Evolutionary conservation across 2,113 vertebrate genomes (phyloP), one percentile per base, ranked within the genome.

Genomic region (Planiliza haematocheilus): DNA sequence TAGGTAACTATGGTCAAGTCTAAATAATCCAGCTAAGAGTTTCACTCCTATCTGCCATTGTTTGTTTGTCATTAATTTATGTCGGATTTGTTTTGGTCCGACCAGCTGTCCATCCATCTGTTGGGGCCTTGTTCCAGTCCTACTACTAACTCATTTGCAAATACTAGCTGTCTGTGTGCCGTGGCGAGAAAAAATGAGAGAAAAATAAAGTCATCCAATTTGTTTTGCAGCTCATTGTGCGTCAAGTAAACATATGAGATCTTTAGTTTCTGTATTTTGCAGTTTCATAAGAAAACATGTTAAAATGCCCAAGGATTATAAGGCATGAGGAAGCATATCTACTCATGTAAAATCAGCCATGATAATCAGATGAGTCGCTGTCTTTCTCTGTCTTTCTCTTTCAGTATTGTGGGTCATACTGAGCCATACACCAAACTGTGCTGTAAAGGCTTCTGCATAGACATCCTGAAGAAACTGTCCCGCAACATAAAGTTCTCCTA

Each of bases 381-480:
- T 57, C 50, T 49, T 1, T 51, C 10, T 65, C 12, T 41, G 1
- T 58, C 18, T 30, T 39, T 69, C 1, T 18, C 21, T 73, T 65
- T 8, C 62, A 94, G 93, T 7, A 93, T 94, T 1, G 85, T 95
- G 21, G 93, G 93, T 57, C 91, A 94, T 84, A 93, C 93, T 0
- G 95, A 97, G 73, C 96, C 97, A 4, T 99, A 99, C 91, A 96
- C 95, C 34, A 99, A 99, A 77, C 93, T 99, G 45, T 99, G 98
- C 91, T 99, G 98, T 81, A 99, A 99, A 86, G 98, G 98, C 12
- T 99, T 99, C 93, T 99, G 97, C 91, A 99, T 99, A 0, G 98
- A 99, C 92, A 99, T 98, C 89, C 93, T 99, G 71, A 99, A 99
- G 94, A 99, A 98, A 88, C 80, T 99, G 72, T 96, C 98, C 56